A percentile compares a stretch with the other conserved stretches of the same genome.
Evolutionary conservation across 1,140 invertebrate genomes (phyloP).

Genomic region (Augochlora pura): DNA sequence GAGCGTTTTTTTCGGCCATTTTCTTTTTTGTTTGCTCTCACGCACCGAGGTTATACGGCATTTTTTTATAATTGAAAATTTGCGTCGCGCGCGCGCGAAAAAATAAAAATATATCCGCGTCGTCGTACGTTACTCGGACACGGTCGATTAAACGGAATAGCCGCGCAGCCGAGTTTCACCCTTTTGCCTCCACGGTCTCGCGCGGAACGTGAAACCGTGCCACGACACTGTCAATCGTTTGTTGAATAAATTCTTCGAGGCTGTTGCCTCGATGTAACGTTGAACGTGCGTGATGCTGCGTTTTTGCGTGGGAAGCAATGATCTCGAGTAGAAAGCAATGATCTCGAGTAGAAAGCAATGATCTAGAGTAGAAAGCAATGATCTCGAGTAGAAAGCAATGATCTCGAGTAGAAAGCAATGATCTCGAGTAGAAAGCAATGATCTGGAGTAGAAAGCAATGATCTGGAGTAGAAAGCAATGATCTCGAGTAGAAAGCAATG

Average conservation of each 20-base stretch:
- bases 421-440: too few relatives aligned
- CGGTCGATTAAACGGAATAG: neutral
- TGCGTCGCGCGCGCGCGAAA: neutral
- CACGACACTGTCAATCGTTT: neutral
- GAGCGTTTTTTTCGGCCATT: too few relatives aligned
- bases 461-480: too few relatives aligned
- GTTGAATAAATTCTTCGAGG: neutral
- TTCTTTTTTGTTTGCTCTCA: neutral
- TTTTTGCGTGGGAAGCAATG: too few relatives aligned
- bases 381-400: too few relatives aligned
- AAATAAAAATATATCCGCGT: neutral
- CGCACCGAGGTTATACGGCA: neutral
- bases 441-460: too few relatives aligned
- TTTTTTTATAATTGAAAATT: slow-evolving; percentile 3
- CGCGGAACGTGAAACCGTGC: neutral
- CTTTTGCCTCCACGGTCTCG: neutral
- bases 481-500: too few relatives aligned
- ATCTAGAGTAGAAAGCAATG: too few relatives aligned
- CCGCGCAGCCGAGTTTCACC: neutral
- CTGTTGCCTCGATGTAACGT: neutral
- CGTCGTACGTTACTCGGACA: neutral
- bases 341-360: too few relatives aligned
- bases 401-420: too few relatives aligned
- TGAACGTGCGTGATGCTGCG: neutral
- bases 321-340: too few relatives aligned